Evolutionary conservation across 2,888 invertebrate genomes (phyloP), one percentile per base, ranked within the genome.

Genomic region (Nemurella pictetii): DNA sequence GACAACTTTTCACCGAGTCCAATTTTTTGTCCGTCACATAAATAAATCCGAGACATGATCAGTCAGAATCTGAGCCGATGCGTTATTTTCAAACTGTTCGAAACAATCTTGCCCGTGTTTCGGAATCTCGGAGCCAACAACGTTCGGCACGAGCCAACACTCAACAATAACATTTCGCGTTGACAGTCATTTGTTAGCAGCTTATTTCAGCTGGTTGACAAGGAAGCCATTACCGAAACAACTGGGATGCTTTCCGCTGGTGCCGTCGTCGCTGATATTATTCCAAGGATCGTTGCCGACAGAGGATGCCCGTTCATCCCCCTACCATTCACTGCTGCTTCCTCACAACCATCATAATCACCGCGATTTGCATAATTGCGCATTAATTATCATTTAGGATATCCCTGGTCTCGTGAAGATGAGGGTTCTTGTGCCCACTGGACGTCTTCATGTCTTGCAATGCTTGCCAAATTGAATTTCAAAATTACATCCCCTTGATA

Each of bases 201-300:
- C 80, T 80, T 80, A 80, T 35, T 78, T 78, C 78, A 78, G 78
- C 78, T 30, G 78, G 78, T 20, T 78, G 78, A 78, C 78, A 78
- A 78, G 78, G 78, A 78, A 78, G 78, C 78, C 30, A 78, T 78
- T 78, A 78, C 30, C 15, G 78, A 29, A 29, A 15, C 55, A 55
- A 30, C 78, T 28, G 78, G 78, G 78, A 27, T 20, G 78, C 28
- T 30, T 78, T 12, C 78, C 29, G 15, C 29, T 20, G 55, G 15
- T 55, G 5, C 9, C 55, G 55, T 2, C 55, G 55, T 20, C 12
- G 55, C 55, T 20, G 55, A 55, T 55, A 55, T 55, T 55, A 55
- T 55, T 55, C 55, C 55, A 55, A 20, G 20, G 55, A 55, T 55
- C 55, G 3, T 55, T 55, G 55, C 55, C 55, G 20, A 7, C 78